Percentiles rank a stretch among this genome's conserved stretches.
phyloP scores from a whole-genome alignment of 2,113 vertebrate species.

The Ceratotherium simum region DNA sequence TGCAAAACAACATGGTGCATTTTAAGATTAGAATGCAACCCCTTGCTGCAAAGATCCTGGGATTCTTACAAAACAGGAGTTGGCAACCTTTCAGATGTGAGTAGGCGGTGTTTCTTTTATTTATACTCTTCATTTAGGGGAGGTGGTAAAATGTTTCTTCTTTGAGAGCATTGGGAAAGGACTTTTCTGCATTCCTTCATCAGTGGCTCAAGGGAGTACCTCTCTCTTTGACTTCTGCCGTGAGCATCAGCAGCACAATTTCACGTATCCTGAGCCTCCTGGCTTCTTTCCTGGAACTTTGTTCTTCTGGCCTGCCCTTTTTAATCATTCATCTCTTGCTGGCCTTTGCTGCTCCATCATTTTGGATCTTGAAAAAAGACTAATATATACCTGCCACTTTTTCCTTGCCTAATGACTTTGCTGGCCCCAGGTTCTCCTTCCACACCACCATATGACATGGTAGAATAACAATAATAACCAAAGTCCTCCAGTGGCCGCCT shows the following conservation, averaged over 20 bases:
- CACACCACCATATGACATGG: fast-evolving
- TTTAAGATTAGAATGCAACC: slow-evolving; percentile 9
- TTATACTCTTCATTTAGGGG: slow-evolving; percentile 48
- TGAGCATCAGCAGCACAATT: neutral
- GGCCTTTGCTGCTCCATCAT: neutral
- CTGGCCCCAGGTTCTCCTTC: neutral
- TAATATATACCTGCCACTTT: neutral
- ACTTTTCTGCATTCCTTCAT: neutral
- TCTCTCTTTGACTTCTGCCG: neutral
- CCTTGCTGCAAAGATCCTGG: neutral
- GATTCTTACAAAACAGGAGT: slow-evolving; percentile 37
- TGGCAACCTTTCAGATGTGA: slow-evolving; percentile 43
- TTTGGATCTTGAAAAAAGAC: neutral
- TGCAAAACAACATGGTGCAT: neutral
- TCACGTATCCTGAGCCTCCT: neutral
- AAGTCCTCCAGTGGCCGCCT: neutral
- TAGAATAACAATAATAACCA: neutral
- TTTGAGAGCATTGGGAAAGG: neutral
- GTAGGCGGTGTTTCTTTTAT: slow-evolving; percentile 52
- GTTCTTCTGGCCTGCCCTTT: neutral
- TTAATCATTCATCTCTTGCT: neutral
- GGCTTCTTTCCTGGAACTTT: neutral
- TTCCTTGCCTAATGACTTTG: neutral
- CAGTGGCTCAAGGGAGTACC: neutral
- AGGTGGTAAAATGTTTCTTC: slow-evolving; percentile 8